These are phyloP conservation scores for Cetonia aurata DNA, from an alignment of 2,888 invertebrate species.

Conservation along the genomic window DNA sequence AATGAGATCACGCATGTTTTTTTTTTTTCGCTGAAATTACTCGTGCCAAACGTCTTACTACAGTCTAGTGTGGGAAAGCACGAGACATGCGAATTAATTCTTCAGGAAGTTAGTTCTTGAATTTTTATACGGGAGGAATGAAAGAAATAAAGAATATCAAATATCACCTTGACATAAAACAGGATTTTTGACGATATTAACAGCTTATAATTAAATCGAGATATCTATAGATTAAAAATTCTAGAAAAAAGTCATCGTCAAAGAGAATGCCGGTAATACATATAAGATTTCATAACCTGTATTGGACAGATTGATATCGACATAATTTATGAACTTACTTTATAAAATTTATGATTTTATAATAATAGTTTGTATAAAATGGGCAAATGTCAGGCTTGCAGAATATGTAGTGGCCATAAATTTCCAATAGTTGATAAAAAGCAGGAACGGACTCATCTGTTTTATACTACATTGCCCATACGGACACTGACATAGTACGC, in stretches of 20 bases:
- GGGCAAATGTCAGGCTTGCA: conserved; percentile 29
- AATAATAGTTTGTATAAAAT: conserved; percentile 36
- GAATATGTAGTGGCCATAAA: conserved; percentile 44
- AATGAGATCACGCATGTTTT: conserved; percentile 19
- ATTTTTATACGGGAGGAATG: no score
- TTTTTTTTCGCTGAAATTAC: conserved; percentile 5
- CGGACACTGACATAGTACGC: conserved; percentile 55
- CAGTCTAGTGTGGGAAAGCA: neutral
- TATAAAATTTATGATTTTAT: conserved; percentile 43
- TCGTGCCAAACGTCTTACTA: conserved; percentile 14
- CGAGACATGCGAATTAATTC: no score
- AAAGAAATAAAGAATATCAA: no score
- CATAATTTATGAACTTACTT: conserved; percentile 38
- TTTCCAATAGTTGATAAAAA: conserved; percentile 47
- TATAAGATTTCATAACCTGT: conserved; percentile 29
- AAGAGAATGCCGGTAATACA: conserved; percentile 9
- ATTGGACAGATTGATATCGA: conserved; percentile 12
- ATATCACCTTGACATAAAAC: no score
- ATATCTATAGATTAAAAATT: conserved; percentile 9
- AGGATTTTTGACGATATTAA: no score
- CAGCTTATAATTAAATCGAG: neutral
- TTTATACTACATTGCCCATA: conserved; percentile 55
- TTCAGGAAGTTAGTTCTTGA: neutral
- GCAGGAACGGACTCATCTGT: conserved; percentile 52
- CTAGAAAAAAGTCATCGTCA: neutral